Base-by-base conservation (phyloP, 2,113 vertebrate genomes). In the Donacobius atricapilla region DNA sequence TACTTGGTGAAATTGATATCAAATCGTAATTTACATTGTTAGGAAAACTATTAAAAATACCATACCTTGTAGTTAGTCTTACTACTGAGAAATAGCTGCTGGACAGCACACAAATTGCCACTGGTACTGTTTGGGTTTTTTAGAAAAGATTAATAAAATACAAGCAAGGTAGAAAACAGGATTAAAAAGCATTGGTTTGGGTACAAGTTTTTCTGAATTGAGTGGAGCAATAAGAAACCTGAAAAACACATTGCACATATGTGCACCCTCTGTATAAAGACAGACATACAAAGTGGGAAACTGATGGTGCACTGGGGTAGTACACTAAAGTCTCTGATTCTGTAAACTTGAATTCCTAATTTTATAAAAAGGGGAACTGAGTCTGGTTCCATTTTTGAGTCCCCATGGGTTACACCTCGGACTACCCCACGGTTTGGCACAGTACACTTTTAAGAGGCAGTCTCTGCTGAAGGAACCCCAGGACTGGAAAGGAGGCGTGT, bases 41-140 rank as follows among this genome's bases (percentile, higher is more conserved):
- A 95, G 94, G 95, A 93, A 97, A 96, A 86, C 88, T 97, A 91
- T 92, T 96, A 96, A 97, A 96, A 97, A 97, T 91, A 95, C 70
- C 2, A 7, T 94, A 91, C 82, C 77, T 90, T 84, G 31, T 91
- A 61, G 90, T 96, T 88, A 86, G 56, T 93, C 53, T 95, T 81
- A 89, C 37, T 89, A 79, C 70, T 69, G 89, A 95, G 92, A 95
- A 96, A 95, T 31, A 93, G 93, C 88, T 97, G 93, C 80, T 96
- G 93, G 90, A 61, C 80, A 95, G 91, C 91, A 83, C 76, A 94
- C 76, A 86, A 81, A 83, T 91, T 92, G 82, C 89, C 94, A 97
- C 76, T 63, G 94, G 72, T 97, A 94, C 58, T 76, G 85, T 57
- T 72, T 82, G 66, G 2, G 2, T 44, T 60, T 56, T 48, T 95